Evolutionary conservation across 1,140 invertebrate species (phyloP).

Genomic region (Manduca sexta): DNA sequence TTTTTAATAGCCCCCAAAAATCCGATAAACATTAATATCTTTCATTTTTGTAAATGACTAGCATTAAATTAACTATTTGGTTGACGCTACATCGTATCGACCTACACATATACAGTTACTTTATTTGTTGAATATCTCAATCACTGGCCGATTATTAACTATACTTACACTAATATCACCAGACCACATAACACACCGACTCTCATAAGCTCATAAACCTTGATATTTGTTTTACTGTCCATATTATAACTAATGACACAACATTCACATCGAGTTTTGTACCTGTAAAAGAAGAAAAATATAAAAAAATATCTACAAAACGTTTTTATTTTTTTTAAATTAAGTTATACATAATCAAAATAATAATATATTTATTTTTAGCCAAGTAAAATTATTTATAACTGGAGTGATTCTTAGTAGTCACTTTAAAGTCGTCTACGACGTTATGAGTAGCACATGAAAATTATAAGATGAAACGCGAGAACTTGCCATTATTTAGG

Average conservation of each 20-base stretch:
- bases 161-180: conserved; percentile 63
- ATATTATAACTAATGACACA: conserved; percentile 17
- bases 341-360: too few relatives aligned
- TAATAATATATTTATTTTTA: too few relatives aligned
- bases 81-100: background rate
- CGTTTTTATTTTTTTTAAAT: too few relatives aligned
- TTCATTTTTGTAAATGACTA: too few relatives aligned
- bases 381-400: too few relatives aligned
- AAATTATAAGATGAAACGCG: too few relatives aligned
- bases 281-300: conserved; percentile 23
- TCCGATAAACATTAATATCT: too few relatives aligned
- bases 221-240: conserved; percentile 41
- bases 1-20: too few relatives aligned
- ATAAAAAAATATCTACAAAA: background rate
- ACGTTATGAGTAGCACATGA: too few relatives aligned
- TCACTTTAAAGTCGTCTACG: too few relatives aligned
- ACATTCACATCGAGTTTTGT: conserved; percentile 11
- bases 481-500: too few relatives aligned
- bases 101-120: conserved; percentile 18
- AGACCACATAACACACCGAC: conserved; percentile 37
- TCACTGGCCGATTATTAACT: conserved; percentile 35
- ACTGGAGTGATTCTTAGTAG: too few relatives aligned
- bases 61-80: background rate
- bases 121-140: background rate
- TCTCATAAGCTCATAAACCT: conserved; percentile 60